phyloP scores from a whole-genome alignment of 2,888 invertebrate species.

The Siphonodentalium dalli region DNA sequence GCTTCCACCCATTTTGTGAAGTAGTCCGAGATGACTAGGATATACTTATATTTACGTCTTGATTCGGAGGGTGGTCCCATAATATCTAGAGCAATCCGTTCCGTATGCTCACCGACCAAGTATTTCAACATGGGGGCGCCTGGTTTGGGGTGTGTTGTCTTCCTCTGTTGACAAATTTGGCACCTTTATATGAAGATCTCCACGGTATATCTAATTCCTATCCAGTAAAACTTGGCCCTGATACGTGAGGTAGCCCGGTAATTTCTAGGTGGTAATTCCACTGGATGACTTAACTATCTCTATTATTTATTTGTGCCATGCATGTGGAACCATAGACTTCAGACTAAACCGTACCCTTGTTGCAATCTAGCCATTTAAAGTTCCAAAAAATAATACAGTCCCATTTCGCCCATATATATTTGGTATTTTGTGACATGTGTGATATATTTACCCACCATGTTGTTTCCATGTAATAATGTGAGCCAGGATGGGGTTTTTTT shows the following conservation, averaged over 20 bases:
- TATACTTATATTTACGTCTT: constrained; percentile 8
- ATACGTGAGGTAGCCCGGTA: constrained; percentile 3
- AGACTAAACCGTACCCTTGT: no score
- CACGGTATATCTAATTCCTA: neutral
- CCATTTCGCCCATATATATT: no score
- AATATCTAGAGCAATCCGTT: constrained; percentile 18
- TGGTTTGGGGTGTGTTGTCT: neutral
- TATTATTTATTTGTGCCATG: neutral
- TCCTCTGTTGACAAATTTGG: constrained; percentile 4
- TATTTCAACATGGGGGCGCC: constrained; percentile 7
- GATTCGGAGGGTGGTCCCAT: constrained; percentile 21
- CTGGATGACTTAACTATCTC: neutral
- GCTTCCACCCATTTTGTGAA: constrained; percentile 14
- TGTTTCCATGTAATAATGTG: no score
- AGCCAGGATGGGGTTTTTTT: no score
- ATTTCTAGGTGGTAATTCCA: constrained; percentile 13
- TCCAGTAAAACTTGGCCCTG: constrained; percentile 13
- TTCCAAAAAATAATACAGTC: no score
- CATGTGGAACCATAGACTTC: constrained; percentile 3
- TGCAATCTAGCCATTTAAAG: no score
- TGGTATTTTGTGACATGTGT: no score
- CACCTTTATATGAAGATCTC: constrained; percentile 4
- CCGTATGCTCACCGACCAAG: constrained; percentile 14
- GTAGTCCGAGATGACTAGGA: constrained; percentile 11
- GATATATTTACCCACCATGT: no score